Evolutionary conservation across 2,888 invertebrate genomes (phyloP).

Genomic region (Oithona nana): DNA sequence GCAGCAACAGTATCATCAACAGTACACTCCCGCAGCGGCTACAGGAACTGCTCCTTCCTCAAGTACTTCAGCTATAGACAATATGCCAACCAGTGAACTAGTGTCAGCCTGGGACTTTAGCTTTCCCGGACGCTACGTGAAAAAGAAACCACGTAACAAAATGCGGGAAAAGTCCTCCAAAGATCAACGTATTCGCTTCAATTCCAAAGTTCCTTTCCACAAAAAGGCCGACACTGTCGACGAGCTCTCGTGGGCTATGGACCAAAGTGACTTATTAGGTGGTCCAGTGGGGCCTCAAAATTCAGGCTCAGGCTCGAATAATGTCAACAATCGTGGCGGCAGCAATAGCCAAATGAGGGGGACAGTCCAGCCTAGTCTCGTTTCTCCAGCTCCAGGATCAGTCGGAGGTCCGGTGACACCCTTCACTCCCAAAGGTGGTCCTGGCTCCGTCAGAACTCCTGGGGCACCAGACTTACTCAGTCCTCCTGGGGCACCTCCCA

Average conservation of each 20-base stretch:
- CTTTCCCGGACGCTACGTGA: constrained; percentile 3
- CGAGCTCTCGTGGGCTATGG: constrained; percentile 11
- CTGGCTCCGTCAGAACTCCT: background rate
- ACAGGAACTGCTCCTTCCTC: background rate
- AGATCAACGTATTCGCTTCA: constrained; percentile 1
- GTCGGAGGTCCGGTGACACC: background rate
- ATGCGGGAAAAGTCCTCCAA: background rate
- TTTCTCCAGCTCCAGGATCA: constrained; percentile 14
- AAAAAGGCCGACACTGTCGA: constrained; percentile 8
- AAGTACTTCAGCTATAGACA: background rate
- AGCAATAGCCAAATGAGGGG: constrained; percentile 39
- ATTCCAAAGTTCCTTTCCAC: constrained; percentile 16
- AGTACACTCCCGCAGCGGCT: background rate
- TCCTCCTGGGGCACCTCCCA: constrained; percentile 12
- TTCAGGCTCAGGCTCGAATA: constrained; percentile 16
- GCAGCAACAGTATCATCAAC: background rate
- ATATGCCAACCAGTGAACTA: background rate
- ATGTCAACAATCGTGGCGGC: constrained; percentile 23
- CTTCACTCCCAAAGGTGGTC: constrained; percentile 1
- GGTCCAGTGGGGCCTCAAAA: too few relatives aligned
- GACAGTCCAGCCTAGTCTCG: constrained; percentile 43
- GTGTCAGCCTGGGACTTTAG: constrained; percentile 10
- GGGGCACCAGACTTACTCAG: background rate
- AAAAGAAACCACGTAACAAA: background rate
- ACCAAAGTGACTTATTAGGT: constrained; percentile 6